Conservation (phyloP, 1,140 invertebrate genomes). For the Musca vetustissima region DNA sequence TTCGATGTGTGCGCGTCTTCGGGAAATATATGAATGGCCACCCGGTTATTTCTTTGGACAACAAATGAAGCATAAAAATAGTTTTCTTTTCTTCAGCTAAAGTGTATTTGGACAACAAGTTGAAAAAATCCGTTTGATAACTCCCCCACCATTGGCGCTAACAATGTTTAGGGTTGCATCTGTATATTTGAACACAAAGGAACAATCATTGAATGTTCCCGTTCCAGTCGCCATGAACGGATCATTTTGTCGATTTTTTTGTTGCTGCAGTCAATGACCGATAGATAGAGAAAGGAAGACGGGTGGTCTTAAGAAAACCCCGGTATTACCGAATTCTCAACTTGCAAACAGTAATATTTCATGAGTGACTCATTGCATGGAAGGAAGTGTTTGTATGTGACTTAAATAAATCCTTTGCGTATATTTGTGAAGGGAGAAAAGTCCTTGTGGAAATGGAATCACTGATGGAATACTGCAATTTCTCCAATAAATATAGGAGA, state of each 20-base stretch:
- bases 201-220: no score
- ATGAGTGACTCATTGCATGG: background rate
- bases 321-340: background rate
- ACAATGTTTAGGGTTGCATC: no score
- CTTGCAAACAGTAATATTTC: slow-evolving; percentile 16
- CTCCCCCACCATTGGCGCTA: background rate
- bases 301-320: no score
- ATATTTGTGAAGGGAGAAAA: background rate
- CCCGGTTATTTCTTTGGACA: background rate
- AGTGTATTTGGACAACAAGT: background rate
- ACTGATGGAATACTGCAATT: no score
- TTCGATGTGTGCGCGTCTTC: background rate
- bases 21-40: no score
- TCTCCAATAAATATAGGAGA: no score
- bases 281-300: background rate
- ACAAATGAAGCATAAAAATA: slow-evolving; percentile 18
- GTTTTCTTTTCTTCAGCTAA: background rate
- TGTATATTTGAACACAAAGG: no score
- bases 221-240: background rate
- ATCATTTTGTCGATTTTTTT: background rate
- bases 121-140: slow-evolving; percentile 9
- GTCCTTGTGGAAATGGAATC: no score
- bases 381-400: background rate
- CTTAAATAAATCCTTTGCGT: slow-evolving; percentile 6
- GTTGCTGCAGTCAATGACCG: slow-evolving; percentile 3